Evolutionary conservation across 2,888 invertebrate species (phyloP), one percentile per base, ranked within the genome.

Genomic region (Microctonus hyperodae): DNA sequence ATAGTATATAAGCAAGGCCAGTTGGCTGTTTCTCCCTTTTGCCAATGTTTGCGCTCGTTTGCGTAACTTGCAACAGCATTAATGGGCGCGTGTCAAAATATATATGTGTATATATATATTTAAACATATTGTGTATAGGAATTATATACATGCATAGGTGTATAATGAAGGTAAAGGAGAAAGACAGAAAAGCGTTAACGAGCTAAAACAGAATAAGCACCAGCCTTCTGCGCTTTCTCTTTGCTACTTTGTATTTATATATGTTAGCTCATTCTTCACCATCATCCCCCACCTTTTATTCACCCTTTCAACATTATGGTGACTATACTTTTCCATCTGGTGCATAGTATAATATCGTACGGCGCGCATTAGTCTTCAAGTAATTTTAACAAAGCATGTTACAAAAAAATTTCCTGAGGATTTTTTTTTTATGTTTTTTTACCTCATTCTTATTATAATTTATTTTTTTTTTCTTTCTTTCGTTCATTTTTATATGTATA

Each of bases 11-110:
- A 13, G 35, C 25, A 51, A 23, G 35, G 20, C 25, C 58, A 55
- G 35, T n/a, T 51, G 31, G 44, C 33, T 57, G 50, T 62, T 67
- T 62, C 50, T 62, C 57, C 51, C 44, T 58, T 44, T 37, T 57
- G 51, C 62, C 67, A 62, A 67, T 67, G 62, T 62, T 67, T 62
- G 61, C 57, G 50, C 50, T 67, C 67, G 62, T 67, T 67, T 67
- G 57, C 57, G 51, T 67, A 67, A 67, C 62, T 67, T 57, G 31
- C 44, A 64, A 22, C 9, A 37, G 23, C 60, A 60, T 60, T 50
- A 60, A 60, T 13, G 63, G 51, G 28, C 63, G 37, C 53, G 53
- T 55, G 55, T 28, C 53, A 20, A 37, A 50, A 44, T 44, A 44
- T 37, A 37, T 37, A 37, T 16, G 44, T 7, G 44, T n/a, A n/a